phyloP scores from a whole-genome alignment of 1,140 invertebrate genomes.

The Camponotus vicinus region DNA sequence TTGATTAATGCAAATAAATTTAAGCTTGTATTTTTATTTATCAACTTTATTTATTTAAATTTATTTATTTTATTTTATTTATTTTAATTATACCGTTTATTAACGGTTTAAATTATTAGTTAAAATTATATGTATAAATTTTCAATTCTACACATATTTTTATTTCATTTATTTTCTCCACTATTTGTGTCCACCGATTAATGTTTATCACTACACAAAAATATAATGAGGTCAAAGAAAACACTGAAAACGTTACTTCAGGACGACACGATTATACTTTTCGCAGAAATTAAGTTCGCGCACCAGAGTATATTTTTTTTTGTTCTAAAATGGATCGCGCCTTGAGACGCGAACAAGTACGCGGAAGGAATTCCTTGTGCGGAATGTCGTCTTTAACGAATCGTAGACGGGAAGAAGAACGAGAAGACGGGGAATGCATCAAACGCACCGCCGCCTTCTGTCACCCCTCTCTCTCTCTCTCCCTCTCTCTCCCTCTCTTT shows the following conservation, averaged over 20 bases:
- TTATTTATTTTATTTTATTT: background rate
- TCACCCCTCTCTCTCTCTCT: conserved; percentile 6
- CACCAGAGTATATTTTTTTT: too few species aligned
- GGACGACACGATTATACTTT: background rate
- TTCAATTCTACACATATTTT: background rate
- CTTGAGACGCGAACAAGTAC: conserved; percentile 12
- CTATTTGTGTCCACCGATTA: background rate
- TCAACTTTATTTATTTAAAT: conserved; percentile 1
- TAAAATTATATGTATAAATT: background rate
- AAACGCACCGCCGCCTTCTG: conserved; percentile 2
- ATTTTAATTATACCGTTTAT: background rate
- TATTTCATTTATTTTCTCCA: background rate
- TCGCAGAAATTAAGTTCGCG: conserved; percentile 17
- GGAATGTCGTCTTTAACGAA: conserved; percentile 39
- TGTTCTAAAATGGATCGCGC: background rate
- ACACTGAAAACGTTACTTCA: background rate
- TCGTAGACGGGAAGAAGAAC: background rate
- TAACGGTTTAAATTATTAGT: background rate
- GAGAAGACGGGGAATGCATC: conserved; percentile 1
- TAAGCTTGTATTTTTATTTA: background rate
- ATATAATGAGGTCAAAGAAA: background rate
- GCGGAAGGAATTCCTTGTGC: conserved; percentile 12
- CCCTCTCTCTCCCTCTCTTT: conserved; percentile 20
- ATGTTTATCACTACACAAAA: background rate
- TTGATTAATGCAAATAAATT: background rate